phyloP scores from a whole-genome alignment of 2,113 vertebrate genomes.

The Psettodes erumei region DNA sequence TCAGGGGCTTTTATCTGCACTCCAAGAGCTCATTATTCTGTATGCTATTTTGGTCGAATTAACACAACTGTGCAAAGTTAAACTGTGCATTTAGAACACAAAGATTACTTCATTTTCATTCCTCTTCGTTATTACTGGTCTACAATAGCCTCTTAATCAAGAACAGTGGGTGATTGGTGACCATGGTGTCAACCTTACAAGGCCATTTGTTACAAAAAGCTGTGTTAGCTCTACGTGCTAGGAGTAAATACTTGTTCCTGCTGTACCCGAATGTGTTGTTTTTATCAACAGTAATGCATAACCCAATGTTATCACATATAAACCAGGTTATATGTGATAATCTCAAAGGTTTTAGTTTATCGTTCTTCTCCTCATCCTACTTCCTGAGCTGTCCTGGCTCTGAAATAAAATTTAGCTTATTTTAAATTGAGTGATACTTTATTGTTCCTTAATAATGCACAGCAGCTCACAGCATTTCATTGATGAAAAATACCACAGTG shows the following conservation, averaged over 20 bases:
- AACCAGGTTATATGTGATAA: background rate
- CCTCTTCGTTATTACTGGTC: slow-evolving; percentile 11
- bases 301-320: too few species aligned
- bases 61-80: slow-evolving; percentile 30
- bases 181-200: slow-evolving; percentile 17
- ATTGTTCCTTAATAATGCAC: slow-evolving; percentile 30
- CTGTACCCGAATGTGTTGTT: background rate
- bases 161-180: slow-evolving; percentile 29
- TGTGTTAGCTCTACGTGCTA: background rate
- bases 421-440: background rate
- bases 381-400: background rate
- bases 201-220: slow-evolving; percentile 29
- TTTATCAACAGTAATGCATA: slow-evolving; percentile 3
- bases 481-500: background rate
- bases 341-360: slow-evolving; percentile 18
- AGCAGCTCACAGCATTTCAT: background rate
- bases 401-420: slow-evolving; percentile 1
- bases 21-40: slow-evolving; percentile 46
- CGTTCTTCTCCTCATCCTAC: background rate
- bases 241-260: slow-evolving; percentile 10
- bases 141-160: slow-evolving; percentile 30
- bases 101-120: slow-evolving; percentile 20
- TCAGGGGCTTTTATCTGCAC: slow-evolving; percentile 39
- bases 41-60: slow-evolving; percentile 41
- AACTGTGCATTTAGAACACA: slow-evolving; percentile 36